Base-by-base conservation (phyloP, 2,797 vertebrate genomes). In the Rhinophrynus dorsalis region DNA sequence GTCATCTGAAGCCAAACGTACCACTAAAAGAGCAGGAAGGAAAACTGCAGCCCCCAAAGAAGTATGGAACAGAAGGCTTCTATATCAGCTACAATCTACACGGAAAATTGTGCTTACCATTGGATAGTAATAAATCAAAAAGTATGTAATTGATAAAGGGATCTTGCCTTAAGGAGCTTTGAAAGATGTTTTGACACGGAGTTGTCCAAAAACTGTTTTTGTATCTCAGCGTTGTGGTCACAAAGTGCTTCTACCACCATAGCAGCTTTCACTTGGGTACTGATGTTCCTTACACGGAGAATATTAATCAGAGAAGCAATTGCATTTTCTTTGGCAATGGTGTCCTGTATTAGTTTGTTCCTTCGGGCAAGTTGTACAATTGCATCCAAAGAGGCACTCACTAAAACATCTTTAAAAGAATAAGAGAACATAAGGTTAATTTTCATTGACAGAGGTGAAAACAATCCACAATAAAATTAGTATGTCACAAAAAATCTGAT, bases 131-230 rank as follows among this genome's bases (percentile, higher is more conserved):
- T n/a, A n/a, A n/a, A n/a, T n/a, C n/a, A n/a, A n/a, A n/a, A n/a
- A n/a, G n/a, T n/a, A n/a, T n/a, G 29, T 30, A 30, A 30, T 30
- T 30, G 29, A 50, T 23, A 12, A 18, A 30, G 17, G 2, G 23
- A 3, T 38, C 64, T 64, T 84, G 87, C 90, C 86, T 90, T 89
- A 13, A 91, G 68, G 32, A 91, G 86, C 50, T 81, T 83, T 57
- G 89, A 74, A 27, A 92, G 87, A 42, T 86, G 79, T 33, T 76
- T 84, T 23, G 78, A 76, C 58, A 86, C 77, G 2, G 79, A 83
- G 38, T 62, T 78, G 42, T 81, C 76, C 68, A 90, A 76, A 76
- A 91, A 91, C 2, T 57, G 68, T 61, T 77, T 81, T 77, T 91
- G 90, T 57, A 86, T 82, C 2, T 17, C 12, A 18, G 81, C 44